Base-by-base conservation (phyloP, 1,140 invertebrate genomes). In the Temnothorax nylanderi region DNA sequence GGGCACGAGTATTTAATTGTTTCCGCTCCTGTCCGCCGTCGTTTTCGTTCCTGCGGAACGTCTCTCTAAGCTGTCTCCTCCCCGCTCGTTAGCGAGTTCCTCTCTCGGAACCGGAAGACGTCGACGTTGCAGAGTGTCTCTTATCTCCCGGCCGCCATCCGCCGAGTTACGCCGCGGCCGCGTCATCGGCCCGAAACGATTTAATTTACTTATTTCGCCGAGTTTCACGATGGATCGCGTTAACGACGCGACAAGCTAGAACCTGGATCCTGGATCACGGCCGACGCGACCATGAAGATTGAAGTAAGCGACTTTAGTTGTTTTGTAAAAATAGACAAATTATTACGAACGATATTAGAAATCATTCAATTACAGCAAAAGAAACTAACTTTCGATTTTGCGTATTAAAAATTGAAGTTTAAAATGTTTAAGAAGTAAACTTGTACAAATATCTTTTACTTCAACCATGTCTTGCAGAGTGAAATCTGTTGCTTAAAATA, bases 1-100 rank as follows among this genome's bases (percentile, higher is more conserved):
- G 89, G 85, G 89, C 89, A 84, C 81, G 81, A 88, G 86, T 89
- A 90, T 90, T 90, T 90, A 90, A 90, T 90, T 90, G 89, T 90
- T 90, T 90, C 89, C 89, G 89, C 64, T 88, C 62, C 89, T 90
- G 89, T 90, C 89, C 89, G 89, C 74, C 81, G 86, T 90, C 89
- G 88, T 90, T 90, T 90, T 90, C 88, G 75, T 90, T 90, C 71
- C 86, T 90, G 78, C 75, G 85, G 88, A 87, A 56, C 88, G 62
- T 88, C 64, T 75, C 81, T 90, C 89, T 90, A 87, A 90, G 88
- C 89, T 49, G 85, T 80, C 89, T 80, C 58, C 54, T 88, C 69
- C 76, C 69, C 80, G 85, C 88, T 90, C 89, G 89, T 90, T 90
- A 90, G 89, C 62, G 67, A 90, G 89, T 90, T 90, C 89, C 89